Evolutionary conservation across 2,888 invertebrate genomes (phyloP).

Genomic region (Taphrorychus bicolor): DNA sequence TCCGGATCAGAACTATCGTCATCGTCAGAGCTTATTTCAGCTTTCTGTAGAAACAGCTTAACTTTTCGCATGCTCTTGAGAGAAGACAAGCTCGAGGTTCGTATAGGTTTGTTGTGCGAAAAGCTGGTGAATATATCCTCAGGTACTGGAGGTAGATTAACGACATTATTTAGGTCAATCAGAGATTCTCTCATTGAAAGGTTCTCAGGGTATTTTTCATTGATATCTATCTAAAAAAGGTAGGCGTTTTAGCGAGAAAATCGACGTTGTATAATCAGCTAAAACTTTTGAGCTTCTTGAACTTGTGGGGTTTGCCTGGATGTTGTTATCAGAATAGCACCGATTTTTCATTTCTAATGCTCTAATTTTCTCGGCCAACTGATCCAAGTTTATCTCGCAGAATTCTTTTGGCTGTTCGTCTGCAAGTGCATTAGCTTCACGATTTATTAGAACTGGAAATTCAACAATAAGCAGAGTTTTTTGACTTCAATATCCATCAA

Average conservation of each 20-base stretch:
- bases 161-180: slow-evolving; percentile 57
- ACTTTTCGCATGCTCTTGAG: slow-evolving; percentile 61
- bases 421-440: slow-evolving; percentile 54
- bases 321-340: slow-evolving; percentile 45
- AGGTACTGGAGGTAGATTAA: slow-evolving; percentile 60
- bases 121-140: slow-evolving; percentile 61
- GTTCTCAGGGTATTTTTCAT: slow-evolving; percentile 62
- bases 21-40: slow-evolving; percentile 58
- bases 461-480: background rate
- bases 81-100: slow-evolving; percentile 60
- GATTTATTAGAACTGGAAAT: slow-evolving; percentile 55
- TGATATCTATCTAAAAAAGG: slow-evolving; percentile 45
- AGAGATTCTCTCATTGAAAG: slow-evolving; percentile 60
- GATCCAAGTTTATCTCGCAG: slow-evolving; percentile 44
- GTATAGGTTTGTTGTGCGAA: slow-evolving; percentile 55
- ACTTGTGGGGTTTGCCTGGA: slow-evolving; percentile 46
- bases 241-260: background rate
- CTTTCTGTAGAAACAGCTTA: slow-evolving; percentile 59
- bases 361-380: slow-evolving; percentile 55
- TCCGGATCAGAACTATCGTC: slow-evolving; percentile 58
- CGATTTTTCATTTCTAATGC: slow-evolving; percentile 42
- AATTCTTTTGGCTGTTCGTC: too few species aligned
- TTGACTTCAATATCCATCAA: too few species aligned
- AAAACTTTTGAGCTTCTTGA: slow-evolving; percentile 51
- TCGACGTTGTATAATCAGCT: background rate